Evolutionary conservation across 2,797 vertebrate genomes (phyloP), one percentile per base, ranked within the genome.

Genomic region (Hippocampus kuda): DNA sequence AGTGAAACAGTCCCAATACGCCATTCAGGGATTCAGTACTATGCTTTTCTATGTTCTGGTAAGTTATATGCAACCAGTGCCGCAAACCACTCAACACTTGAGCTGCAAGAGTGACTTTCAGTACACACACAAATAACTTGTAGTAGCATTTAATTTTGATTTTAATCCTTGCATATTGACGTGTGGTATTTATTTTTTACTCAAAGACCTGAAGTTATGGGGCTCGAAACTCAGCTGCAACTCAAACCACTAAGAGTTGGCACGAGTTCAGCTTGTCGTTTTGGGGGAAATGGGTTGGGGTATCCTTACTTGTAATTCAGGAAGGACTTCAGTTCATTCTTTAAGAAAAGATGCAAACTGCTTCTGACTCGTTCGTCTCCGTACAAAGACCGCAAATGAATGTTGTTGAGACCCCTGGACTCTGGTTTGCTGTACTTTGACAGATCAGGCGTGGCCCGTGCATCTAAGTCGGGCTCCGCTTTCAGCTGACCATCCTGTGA

Each of bases 21-120:
- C 83, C 87, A 88, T 91, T 92, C 91, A 92, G 91, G 91, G 91
- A 91, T 88, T 87, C 90, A 88, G 88, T 87, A 90, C 89, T 91
- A 91, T 91, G 89, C 89, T 90, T 89, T 89, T 89, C 85, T 87
- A 89, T 87, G 86, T 91, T 88, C 79, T 86, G 83, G 86, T 77
- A 61, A 88, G 88, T 91, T 86, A 88, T 90, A 92, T 92, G 90
- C 90, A 92, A 91, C 87, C 87, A 83, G 85, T 86, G 86, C 87
- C 86, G 88, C 82, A 84, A 86, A 79, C 79, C 72, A 81, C 83
- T 81, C 86, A 80, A 77, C 81, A 68, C 77, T 54, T 79, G 81
- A 72, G 82, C 85, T 88, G 84, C 85, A 88, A 86, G 81, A 86
- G 85, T 77, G 79, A 86, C 81, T 84, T 83, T 85, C 85, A 82